Evolutionary conservation across 2,888 invertebrate species (phyloP).

Genomic region (Muschampia plurimacula): DNA sequence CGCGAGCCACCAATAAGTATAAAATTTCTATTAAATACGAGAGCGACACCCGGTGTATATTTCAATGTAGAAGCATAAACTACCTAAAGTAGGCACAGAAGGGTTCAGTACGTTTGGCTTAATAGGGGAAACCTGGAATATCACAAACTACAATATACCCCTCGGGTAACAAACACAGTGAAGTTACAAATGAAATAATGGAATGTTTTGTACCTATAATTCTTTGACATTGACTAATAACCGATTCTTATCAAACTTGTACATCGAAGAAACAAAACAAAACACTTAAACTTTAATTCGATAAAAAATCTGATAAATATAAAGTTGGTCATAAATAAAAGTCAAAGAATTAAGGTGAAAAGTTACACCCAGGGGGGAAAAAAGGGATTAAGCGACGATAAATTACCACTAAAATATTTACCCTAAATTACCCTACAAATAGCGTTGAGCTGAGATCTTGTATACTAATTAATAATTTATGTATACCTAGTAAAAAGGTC

Average conservation of each 20-base stretch:
- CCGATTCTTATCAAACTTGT: background rate
- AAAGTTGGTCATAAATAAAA: background rate
- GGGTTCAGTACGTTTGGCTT: constrained; percentile 85
- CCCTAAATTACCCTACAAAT: constrained; percentile 73
- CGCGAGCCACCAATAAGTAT: constrained; percentile 18
- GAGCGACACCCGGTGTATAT: constrained; percentile 26
- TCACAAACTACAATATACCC: constrained; percentile 75
- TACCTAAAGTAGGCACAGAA: constrained; percentile 83
- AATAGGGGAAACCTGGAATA: constrained; percentile 77
- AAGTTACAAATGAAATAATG: constrained; percentile 51
- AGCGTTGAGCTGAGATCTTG: constrained; percentile 85
- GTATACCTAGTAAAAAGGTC: constrained; percentile 50
- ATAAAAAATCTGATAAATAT: background rate
- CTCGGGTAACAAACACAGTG: constrained; percentile 57
- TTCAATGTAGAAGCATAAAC: constrained; percentile 56
- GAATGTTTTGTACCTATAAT: constrained; percentile 63
- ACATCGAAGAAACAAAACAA: constrained; percentile 1
- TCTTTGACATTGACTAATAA: constrained; percentile 40
- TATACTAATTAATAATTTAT: constrained; percentile 71
- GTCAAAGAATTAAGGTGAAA: constrained; percentile 27
- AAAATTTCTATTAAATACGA: constrained; percentile 37
- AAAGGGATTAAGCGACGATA: constrained; percentile 71
- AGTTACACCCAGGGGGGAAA: constrained; percentile 62
- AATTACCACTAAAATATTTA: constrained; percentile 72
- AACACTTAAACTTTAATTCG: background rate